These are phyloP conservation scores for Campoplex capitator DNA, from an alignment of 2,888 invertebrate genomes.

Conservation along the genomic window DNA sequence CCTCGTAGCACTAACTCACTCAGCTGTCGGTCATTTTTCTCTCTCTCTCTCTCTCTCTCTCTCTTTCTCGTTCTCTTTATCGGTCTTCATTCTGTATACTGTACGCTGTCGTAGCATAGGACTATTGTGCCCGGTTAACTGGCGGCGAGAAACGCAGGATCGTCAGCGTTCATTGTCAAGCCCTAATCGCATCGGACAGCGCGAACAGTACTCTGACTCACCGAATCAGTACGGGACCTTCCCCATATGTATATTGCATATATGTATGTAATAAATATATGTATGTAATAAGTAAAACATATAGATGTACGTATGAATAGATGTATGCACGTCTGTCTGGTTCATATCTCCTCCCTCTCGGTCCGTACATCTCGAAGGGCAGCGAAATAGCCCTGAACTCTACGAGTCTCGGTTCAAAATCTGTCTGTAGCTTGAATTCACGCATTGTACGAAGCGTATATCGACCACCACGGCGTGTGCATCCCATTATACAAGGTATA, in stretches of 20 bases:
- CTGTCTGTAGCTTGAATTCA: slow-evolving; percentile 7
- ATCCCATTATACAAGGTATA: not conserved
- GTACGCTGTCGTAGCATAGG: slow-evolving; percentile 55
- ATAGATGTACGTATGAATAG: slow-evolving; percentile 4
- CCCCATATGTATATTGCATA: slow-evolving; percentile 52
- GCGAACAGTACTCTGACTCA: slow-evolving; percentile 73
- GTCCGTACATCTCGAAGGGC: slow-evolving; percentile 36
- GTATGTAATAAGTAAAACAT: not conserved
- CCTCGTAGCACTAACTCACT: slow-evolving; percentile 46
- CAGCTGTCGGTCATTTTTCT: slow-evolving; percentile 15
- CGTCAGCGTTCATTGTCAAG: slow-evolving; percentile 81
- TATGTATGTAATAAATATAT: not conserved
- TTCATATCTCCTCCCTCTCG: slow-evolving; percentile 34
- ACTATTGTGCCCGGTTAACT: slow-evolving; percentile 75
- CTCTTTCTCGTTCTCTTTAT: slow-evolving; percentile 44
- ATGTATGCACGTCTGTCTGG: slow-evolving; percentile 23
- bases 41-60: slow-evolving; percentile 31
- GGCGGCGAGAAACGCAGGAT: slow-evolving; percentile 77
- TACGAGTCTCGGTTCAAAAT: slow-evolving; percentile 26
- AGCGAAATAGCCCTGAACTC: slow-evolving; percentile 30
- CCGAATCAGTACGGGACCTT: slow-evolving; percentile 66
- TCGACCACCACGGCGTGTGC: not conserved
- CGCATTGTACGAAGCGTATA: slow-evolving; percentile 9
- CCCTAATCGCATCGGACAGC: slow-evolving; percentile 80
- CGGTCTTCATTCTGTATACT: slow-evolving; percentile 25